Evolutionary conservation across 1,140 invertebrate genomes (phyloP).

Genomic region (Aphaenogaster ashmeadi): DNA sequence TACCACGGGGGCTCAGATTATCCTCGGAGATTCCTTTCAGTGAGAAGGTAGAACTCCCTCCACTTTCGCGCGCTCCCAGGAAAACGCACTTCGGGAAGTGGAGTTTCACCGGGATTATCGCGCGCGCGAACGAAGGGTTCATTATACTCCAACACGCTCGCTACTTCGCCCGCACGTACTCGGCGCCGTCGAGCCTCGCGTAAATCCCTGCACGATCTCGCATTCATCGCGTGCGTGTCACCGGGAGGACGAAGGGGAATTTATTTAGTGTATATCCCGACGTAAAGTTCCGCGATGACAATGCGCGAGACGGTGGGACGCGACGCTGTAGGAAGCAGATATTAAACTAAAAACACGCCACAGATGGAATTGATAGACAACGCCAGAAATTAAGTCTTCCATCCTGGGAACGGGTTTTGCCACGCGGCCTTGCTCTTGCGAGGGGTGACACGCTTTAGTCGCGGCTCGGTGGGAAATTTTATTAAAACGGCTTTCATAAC

Average conservation of each 20-base stretch:
- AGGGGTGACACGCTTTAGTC: slow-evolving; percentile 34
- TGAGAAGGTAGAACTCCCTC: slow-evolving; percentile 55
- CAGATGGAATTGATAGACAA: slow-evolving; percentile 43
- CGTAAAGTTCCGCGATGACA: slow-evolving; percentile 50
- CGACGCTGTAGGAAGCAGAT: neutral
- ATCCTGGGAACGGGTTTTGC: neutral
- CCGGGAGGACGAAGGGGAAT: slow-evolving; percentile 60
- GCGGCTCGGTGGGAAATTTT: slow-evolving; percentile 40
- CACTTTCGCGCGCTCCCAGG: slow-evolving; percentile 55
- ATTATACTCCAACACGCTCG: slow-evolving; percentile 77
- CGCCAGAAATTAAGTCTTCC: slow-evolving; percentile 34
- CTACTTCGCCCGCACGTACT: slow-evolving; percentile 64
- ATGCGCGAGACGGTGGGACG: slow-evolving; percentile 13
- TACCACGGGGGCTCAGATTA: slow-evolving; percentile 81
- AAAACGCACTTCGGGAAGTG: slow-evolving; percentile 80
- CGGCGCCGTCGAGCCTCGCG: slow-evolving; percentile 60
- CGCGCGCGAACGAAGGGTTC: slow-evolving; percentile 76
- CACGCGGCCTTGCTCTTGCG: neutral
- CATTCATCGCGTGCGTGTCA: slow-evolving; percentile 67
- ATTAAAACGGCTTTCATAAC: slow-evolving; percentile 15
- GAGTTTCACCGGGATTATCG: slow-evolving; percentile 81
- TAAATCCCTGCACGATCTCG: slow-evolving; percentile 70
- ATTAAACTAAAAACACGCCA: slow-evolving; percentile 39
- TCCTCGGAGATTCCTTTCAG: slow-evolving; percentile 83
- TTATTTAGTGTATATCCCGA: slow-evolving; percentile 54